These are phyloP conservation scores for Pseudobourletiella spinata DNA, from an alignment of 1,140 invertebrate species.

Conservation along the genomic window DNA sequence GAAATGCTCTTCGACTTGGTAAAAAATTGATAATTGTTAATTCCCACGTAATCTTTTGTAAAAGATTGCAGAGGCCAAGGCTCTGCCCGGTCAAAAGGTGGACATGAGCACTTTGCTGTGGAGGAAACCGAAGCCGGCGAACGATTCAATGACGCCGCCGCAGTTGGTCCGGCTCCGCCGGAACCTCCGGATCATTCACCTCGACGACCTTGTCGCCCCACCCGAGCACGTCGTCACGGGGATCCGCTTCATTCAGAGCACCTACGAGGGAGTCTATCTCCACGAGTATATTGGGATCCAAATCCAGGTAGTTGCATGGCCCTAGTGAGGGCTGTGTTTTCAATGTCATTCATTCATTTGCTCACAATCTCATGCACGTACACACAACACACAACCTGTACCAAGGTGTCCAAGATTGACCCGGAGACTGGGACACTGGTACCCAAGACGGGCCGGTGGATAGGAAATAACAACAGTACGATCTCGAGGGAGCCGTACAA, in stretches of 20 bases:
- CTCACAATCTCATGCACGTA: no score
- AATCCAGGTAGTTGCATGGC: conserved; percentile 10
- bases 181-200: conserved; percentile 2
- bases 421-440: neutral
- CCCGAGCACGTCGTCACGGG: conserved; percentile 9
- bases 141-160: neutral
- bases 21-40: no score
- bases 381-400: no score
- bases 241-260: neutral
- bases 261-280: neutral
- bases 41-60: no score
- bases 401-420: conserved; percentile 10
- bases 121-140: conserved; percentile 1
- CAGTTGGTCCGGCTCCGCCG: neutral
- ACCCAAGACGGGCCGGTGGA: neutral
- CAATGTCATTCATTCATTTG: no score
- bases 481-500: neutral
- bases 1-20: no score
- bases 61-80: conserved; percentile 17
- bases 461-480: neutral
- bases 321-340: no score
- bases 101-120: conserved; percentile 6
- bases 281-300: conserved; percentile 12
- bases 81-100: neutral
- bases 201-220: conserved; percentile 1